Conservation (phyloP, 2,797 vertebrate species). For the Dermochelys coriacea region DNA sequence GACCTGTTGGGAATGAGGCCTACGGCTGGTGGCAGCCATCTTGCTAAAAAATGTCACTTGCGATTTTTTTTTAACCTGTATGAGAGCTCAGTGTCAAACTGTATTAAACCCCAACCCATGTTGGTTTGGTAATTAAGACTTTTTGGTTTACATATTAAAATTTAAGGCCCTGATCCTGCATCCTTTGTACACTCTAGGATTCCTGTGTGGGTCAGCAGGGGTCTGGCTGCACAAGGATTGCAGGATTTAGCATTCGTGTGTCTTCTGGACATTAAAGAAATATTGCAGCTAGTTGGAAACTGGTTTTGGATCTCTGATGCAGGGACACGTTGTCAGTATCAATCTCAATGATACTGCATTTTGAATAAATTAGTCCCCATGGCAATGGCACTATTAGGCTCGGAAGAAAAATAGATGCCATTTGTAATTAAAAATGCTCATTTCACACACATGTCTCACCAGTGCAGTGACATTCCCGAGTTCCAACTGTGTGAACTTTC, state of each 20-base stretch:
- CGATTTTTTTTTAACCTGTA: not conserved
- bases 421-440: conserved; percentile 5
- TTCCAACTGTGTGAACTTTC: conserved; percentile 36
- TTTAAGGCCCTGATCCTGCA: not conserved
- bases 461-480: not conserved
- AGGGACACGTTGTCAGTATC: not conserved
- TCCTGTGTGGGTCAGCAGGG: not conserved
- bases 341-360: not conserved
- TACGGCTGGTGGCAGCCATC: not conserved
- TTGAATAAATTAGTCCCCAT: not conserved
- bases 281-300: not conserved
- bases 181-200: not conserved
- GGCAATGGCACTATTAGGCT: not conserved
- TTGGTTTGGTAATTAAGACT: not conserved
- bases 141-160: not conserved
- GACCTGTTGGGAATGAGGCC: not conserved
- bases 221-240: not conserved
- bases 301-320: not conserved
- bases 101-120: not conserved
- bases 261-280: not conserved
- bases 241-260: not conserved
- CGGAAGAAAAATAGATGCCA: not conserved
- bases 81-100: not conserved
- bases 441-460: not conserved
- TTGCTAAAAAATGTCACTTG: not conserved